Conservation (phyloP, 2,888 invertebrate species). For the Leptodirus hochenwartii region DNA sequence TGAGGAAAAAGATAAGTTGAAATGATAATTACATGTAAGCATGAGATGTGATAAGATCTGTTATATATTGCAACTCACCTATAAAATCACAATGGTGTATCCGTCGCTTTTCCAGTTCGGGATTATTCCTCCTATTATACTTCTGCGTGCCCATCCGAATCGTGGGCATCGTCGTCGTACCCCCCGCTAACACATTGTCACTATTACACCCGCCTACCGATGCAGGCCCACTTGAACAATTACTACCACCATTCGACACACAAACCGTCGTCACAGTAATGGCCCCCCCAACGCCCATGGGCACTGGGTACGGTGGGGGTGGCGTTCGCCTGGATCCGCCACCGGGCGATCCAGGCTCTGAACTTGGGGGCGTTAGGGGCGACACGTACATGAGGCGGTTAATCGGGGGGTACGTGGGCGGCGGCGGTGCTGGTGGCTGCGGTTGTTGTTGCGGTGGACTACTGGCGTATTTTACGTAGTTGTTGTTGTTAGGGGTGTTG, state of each 20-base stretch:
- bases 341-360: constrained; percentile 71
- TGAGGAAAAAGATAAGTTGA: too few species aligned
- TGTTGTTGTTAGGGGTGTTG: constrained; percentile 18
- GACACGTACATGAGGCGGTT: constrained; percentile 59
- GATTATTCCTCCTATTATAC: constrained; percentile 90
- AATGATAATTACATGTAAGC: background rate
- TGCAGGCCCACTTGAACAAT: constrained; percentile 6
- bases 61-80: constrained; percentile 32
- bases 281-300: constrained; percentile 20
- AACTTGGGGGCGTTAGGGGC: constrained; percentile 72
- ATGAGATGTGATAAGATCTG: background rate
- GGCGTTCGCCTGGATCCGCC: constrained; percentile 54
- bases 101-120: constrained; percentile 85
- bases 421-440: constrained; percentile 23
- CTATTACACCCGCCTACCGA: constrained; percentile 10
- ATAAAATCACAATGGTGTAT: constrained; percentile 95
- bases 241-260: background rate
- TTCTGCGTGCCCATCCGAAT: constrained; percentile 25
- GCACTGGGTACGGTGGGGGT: constrained; percentile 59
- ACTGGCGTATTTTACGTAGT: too few species aligned
- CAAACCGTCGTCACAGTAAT: background rate
- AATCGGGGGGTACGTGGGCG: constrained; percentile 34
- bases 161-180: constrained; percentile 8
- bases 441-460: constrained; percentile 32
- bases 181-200: constrained; percentile 13